Evolutionary conservation across 2,888 invertebrate genomes (phyloP), one percentile per base, ranked within the genome.

Genomic region (Neoaliturus tenellus): DNA sequence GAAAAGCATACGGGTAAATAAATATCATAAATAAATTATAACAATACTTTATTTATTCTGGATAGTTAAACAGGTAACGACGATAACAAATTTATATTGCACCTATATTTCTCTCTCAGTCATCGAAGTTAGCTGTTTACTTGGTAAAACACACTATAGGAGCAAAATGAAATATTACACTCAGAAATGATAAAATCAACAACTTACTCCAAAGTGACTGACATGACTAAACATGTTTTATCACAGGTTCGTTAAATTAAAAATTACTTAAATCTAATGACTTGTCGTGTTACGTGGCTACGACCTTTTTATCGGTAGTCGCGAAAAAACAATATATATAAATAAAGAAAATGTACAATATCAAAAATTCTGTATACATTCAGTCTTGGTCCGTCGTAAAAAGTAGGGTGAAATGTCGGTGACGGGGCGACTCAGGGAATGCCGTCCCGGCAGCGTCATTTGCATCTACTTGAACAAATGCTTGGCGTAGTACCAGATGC

Each of bases 401-500:
- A 31, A 20, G 31, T 81, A 67, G 31, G 48, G 20, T 82, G 48
- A n/a, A 55, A 41, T 73, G 73, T 82, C 73, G 44, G 62, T 62
- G 31, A 1, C 62, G 35, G 10, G 48, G n/a, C 39, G 41, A 28
- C 82, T 82, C 82, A 82, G 82, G 82, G 82, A 82, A 35, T 39
- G 82, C 55, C 41, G 35, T 51, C 35, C 3, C 55, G 73, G 33
- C 14, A 62, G 62, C 73, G 51, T 28, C 35, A 39, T 20, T 73
- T 35, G 31, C 31, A 58, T 81, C 93, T 93, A 96, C 91, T 96
- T 95, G 91, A 96, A 96, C 85, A 96, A 92, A 90, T 96, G 95
- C 89, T 95, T 95, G 88, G 96, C 96, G 89, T 96, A 95, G 91
- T 95, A 95, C 96, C 96, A 98, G 91, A 98, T 96, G 88, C 96